Evolutionary conservation across 2,797 vertebrate genomes (phyloP).

Genomic region (Furcifer pardalis): DNA sequence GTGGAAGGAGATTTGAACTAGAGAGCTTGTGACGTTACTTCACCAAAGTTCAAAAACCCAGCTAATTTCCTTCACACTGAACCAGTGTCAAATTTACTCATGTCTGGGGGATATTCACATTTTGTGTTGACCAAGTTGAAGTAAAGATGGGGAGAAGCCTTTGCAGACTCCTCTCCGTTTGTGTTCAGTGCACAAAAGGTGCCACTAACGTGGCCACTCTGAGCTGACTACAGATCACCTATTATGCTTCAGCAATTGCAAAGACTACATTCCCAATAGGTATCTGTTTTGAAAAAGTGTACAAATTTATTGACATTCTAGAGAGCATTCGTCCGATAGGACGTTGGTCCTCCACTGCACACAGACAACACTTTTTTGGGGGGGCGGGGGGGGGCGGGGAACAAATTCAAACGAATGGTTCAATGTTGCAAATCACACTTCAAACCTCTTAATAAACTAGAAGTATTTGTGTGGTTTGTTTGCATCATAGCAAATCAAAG

Average conservation of each 20-base stretch:
- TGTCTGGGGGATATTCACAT: not conserved
- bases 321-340: constrained; percentile 30
- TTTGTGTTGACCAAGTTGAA: not conserved
- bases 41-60: no score
- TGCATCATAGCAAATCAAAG: constrained; percentile 65
- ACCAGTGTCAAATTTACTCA: not conserved
- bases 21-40: no score
- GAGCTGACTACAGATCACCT: not conserved
- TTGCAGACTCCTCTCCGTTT: not conserved
- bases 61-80: no score
- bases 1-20: no score
- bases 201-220: not conserved
- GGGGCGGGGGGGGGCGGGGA: no score
- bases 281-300: constrained; percentile 21
- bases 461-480: constrained; percentile 46
- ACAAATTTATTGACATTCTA: constrained; percentile 37
- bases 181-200: not conserved
- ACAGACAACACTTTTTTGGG: not conserved
- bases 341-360: no score
- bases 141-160: not conserved
- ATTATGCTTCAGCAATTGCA: not conserved
- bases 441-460: no score
- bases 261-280: not conserved
- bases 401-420: constrained; percentile 6
- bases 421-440: constrained; percentile 42